A percentile compares a stretch with the other conserved stretches of the same genome.
These are phyloP conservation scores for Calameuta pallipes DNA, from an alignment of 2,888 invertebrate genomes.

Conservation along the genomic window DNA sequence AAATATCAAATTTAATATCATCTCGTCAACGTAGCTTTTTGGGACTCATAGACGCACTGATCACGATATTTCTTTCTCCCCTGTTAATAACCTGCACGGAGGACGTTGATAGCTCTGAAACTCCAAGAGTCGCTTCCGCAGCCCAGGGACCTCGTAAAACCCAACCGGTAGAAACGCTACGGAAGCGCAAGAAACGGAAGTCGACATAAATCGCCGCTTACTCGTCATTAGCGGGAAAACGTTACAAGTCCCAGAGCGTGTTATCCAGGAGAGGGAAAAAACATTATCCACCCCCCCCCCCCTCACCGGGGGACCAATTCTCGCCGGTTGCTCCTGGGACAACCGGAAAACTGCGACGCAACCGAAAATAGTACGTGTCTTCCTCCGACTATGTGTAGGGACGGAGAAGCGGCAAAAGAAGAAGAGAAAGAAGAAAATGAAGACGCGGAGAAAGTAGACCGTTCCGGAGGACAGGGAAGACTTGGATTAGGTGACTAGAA, in stretches of 20 bases:
- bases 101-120: neutral
- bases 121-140: neutral
- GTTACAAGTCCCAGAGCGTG: neutral
- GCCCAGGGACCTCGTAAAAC: neutral
- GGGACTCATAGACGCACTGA: neutral
- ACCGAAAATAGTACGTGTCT: neutral
- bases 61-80: neutral
- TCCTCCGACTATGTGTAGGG: neutral
- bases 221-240: neutral
- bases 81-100: neutral
- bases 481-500: neutral
- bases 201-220: neutral
- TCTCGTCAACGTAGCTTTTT: neutral
- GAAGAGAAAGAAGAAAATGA: neutral
- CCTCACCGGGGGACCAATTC: neutral
- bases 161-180: neutral
- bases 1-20: neutral
- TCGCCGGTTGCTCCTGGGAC: neutral
- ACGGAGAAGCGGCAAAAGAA: neutral
- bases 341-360: neutral
- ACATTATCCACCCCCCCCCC: neutral
- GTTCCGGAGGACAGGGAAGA: neutral
- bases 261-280: neutral
- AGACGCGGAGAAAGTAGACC: neutral
- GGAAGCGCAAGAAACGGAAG: neutral